phyloP scores from a whole-genome alignment of 1,140 invertebrate species.

The Matsumurasca onukii region DNA sequence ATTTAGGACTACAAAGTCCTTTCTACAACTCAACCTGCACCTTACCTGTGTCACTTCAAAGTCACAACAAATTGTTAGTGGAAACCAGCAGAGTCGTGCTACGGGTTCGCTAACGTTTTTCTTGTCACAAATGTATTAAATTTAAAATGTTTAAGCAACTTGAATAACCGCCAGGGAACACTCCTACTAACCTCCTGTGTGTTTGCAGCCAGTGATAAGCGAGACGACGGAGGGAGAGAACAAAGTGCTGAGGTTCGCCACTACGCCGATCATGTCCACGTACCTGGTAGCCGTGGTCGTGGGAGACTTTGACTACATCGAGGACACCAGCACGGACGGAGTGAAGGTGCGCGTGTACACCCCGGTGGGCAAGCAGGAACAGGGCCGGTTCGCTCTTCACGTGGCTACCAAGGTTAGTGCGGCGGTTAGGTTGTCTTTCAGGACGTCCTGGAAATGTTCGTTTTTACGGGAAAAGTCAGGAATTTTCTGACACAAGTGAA shows the following conservation, averaged over 20 bases:
- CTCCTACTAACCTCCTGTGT: not conserved
- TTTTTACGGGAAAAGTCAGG: too few relatives aligned
- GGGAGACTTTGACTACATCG: constrained; percentile 93
- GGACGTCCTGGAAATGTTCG: too few relatives aligned
- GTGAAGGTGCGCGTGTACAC: constrained; percentile 90
- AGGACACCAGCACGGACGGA: constrained; percentile 76
- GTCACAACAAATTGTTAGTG: too few relatives aligned
- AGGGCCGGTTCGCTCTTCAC: constrained; percentile 89
- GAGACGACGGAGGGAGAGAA: constrained; percentile 53
- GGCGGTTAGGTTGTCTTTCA: not conserved
- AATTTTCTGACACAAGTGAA: too few relatives aligned
- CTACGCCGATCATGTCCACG: constrained; percentile 94
- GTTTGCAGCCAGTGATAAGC: constrained; percentile 61
- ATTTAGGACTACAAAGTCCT: too few relatives aligned
- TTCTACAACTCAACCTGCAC: too few relatives aligned
- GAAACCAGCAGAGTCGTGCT: too few relatives aligned
- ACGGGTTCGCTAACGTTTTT: too few relatives aligned
- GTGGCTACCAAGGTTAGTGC: constrained; percentile 71
- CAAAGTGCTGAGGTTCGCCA: constrained; percentile 75
- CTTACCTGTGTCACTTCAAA: too few relatives aligned
- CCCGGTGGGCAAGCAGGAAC: constrained; percentile 87
- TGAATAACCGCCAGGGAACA: too few relatives aligned
- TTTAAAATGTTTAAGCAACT: too few relatives aligned
- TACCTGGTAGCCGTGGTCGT: constrained; percentile 92
- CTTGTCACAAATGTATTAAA: too few relatives aligned